Evolutionary conservation across 64 coral and sea anemone genomes (phyloP), one percentile per base, ranked within the genome.

Genomic region (Porites australiensis): DNA sequence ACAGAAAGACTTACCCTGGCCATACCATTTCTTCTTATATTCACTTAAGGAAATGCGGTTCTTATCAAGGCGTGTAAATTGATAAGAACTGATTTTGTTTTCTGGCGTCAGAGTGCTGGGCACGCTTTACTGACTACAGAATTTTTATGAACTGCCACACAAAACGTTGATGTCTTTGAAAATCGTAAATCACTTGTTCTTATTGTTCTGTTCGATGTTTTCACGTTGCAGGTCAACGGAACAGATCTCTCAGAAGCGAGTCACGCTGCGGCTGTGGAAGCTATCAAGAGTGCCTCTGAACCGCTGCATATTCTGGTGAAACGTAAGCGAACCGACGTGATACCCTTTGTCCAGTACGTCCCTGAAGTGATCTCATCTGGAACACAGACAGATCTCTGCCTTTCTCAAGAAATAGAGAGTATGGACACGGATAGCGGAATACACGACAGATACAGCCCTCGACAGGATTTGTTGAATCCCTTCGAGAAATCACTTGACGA

Each of bases 201-300:
- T n/a, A 94, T 63, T 63, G 81, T 20, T 13, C 65, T 65, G 50
- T 87, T 16, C 79, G 16, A 12, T 53, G 4, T 48, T 49, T 77
- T 3, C 12, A 23, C 4, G 50, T 73, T 21, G 3, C 63, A 99
- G 98, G 94, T 99, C 21, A 96, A 99, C 72, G 86, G 93, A 19
- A 90, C 93, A 66, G 79, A 99, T 64, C 65, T 99, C 18, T 84
- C 91, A 44, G 94, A 99, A 59, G 98, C 94, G 27, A 84, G 91
- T 71, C 98, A 99, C 88, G 82, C 83, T 65, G 79, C 88, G 90
- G 98, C 98, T 21, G 98, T 99, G 54, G 79, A 87, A 79, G 93
- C 91, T n/a, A 94, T 99, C 72, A 99, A 99, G 75, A 95, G 69
- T 13, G 98, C 98, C 45, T 83, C 89, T 19, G 89, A 95, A 86